Percentiles rank a stretch among this genome's conserved stretches.
phyloP scores from a whole-genome alignment of 2,113 vertebrate genomes.

The Tetraodon nigroviridis region DNA sequence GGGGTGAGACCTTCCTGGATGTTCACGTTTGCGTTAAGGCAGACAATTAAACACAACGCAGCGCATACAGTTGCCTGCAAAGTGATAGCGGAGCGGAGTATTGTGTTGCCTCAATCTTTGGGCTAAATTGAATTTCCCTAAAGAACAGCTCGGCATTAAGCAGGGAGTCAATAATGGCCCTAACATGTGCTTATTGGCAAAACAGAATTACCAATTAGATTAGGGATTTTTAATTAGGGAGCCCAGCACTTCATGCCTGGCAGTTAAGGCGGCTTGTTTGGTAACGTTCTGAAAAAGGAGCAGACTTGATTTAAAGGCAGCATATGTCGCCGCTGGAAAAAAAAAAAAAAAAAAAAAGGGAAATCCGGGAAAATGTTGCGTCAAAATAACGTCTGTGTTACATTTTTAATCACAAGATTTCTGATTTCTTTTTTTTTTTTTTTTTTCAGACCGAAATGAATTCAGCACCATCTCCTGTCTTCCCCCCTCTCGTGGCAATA shows the following conservation, averaged over 20 bases:
- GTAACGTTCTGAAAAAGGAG: slow-evolving; percentile 56
- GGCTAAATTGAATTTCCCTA: slow-evolving; percentile 68
- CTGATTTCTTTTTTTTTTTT: slow-evolving; percentile 14
- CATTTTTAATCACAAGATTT: background rate
- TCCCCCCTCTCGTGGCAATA: slow-evolving; percentile 34
- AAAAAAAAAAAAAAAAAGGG: background rate
- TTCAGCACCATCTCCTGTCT: slow-evolving; percentile 35
- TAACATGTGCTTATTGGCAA: slow-evolving; percentile 76
- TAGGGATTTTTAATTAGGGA: slow-evolving; percentile 78
- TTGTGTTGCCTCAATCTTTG: slow-evolving; percentile 66
- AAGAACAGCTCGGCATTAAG: slow-evolving; percentile 70
- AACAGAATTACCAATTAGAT: slow-evolving; percentile 75
- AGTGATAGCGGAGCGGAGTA: slow-evolving; percentile 63
- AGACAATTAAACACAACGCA: slow-evolving; percentile 37
- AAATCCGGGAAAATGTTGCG: background rate
- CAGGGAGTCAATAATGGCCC: slow-evolving; percentile 73
- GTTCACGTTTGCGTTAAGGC: slow-evolving; percentile 81
- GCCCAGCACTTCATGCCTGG: slow-evolving; percentile 64
- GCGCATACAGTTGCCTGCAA: slow-evolving; percentile 39
- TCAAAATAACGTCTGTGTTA: background rate
- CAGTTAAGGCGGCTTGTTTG: slow-evolving; percentile 61
- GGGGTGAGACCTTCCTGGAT: slow-evolving; percentile 91
- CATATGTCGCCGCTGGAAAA: slow-evolving; percentile 29
- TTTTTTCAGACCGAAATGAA: slow-evolving; percentile 20
- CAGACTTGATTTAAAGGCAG: slow-evolving; percentile 49